These are phyloP conservation scores for Ecdyonurus torrentis DNA, from an alignment of 2,888 invertebrate genomes.

Conservation along the genomic window DNA sequence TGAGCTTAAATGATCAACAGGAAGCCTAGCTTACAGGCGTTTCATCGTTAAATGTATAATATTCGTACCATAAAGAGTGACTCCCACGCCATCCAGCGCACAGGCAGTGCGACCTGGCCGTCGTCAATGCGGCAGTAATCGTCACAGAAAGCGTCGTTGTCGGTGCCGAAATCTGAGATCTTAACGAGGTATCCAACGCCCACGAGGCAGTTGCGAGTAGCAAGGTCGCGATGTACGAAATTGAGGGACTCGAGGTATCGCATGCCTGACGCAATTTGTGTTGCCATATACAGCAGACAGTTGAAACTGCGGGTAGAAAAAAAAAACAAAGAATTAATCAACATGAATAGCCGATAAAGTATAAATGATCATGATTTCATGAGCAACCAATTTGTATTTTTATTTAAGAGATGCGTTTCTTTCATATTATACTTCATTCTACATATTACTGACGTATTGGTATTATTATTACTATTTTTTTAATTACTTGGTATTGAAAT, in stretches of 20 bases:
- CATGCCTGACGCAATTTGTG: constrained; percentile 81
- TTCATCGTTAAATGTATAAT: too few relatives aligned
- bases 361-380: too few relatives aligned
- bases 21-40: neutral
- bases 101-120: constrained; percentile 46
- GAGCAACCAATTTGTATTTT: neutral
- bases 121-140: constrained; percentile 76
- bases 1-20: neutral
- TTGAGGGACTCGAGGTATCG: constrained; percentile 72
- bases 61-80: constrained; percentile 50
- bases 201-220: constrained; percentile 73
- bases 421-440: neutral
- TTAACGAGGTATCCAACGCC: constrained; percentile 68
- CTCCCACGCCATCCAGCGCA: constrained; percentile 87
- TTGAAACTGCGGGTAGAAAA: too few relatives aligned
- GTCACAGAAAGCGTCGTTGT: constrained; percentile 57
- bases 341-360: too few relatives aligned
- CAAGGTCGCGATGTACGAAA: constrained; percentile 80
- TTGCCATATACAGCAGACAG: constrained; percentile 61
- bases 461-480: neutral
- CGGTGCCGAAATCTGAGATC: constrained; percentile 71
- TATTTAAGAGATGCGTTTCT: neutral
- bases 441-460: neutral
- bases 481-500: too few relatives aligned
- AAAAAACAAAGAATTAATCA: too few relatives aligned